These are phyloP conservation scores for Drosophila rellima DNA, from an alignment of 2,888 invertebrate genomes.

Conservation along the genomic window DNA sequence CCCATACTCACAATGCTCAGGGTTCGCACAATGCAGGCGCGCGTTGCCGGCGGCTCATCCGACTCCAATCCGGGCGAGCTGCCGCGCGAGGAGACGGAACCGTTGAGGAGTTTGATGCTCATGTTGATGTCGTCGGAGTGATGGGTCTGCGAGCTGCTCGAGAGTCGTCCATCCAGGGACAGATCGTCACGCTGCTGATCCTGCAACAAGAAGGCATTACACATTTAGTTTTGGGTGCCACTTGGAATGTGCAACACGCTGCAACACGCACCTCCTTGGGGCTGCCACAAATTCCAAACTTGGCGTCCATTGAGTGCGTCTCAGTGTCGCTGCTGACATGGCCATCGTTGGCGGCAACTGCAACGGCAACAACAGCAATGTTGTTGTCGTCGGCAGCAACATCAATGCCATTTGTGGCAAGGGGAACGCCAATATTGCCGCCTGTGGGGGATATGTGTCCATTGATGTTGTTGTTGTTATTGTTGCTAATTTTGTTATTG, in stretches of 20 bases:
- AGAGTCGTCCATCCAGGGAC: constrained; percentile 83
- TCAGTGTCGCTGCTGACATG: constrained; percentile 80
- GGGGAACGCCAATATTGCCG: constrained; percentile 27
- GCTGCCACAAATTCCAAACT: constrained; percentile 82
- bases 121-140: constrained; percentile 81
- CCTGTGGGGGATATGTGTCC: constrained; percentile 62
- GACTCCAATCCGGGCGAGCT: constrained; percentile 84
- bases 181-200: constrained; percentile 83
- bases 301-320: constrained; percentile 82
- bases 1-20: constrained; percentile 85
- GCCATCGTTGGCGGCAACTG: constrained; percentile 56
- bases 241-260: not conserved
- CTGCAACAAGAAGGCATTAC: constrained; percentile 55
- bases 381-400: constrained; percentile 34
- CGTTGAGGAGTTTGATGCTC: constrained; percentile 80
- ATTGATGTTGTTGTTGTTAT: constrained; percentile 56
- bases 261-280: constrained; percentile 83
- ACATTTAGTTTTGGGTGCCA: not conserved
- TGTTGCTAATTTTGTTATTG: constrained; percentile 78
- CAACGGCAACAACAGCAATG: constrained; percentile 24
- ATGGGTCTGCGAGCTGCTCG: constrained; percentile 81
- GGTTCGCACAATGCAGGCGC: constrained; percentile 85
- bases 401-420: constrained; percentile 52
- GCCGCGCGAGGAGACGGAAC: constrained; percentile 84
- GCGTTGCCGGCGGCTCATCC: constrained; percentile 77